Evolutionary conservation across 2,888 invertebrate species (phyloP).

Genomic region (Margaritifera margaritifera): DNA sequence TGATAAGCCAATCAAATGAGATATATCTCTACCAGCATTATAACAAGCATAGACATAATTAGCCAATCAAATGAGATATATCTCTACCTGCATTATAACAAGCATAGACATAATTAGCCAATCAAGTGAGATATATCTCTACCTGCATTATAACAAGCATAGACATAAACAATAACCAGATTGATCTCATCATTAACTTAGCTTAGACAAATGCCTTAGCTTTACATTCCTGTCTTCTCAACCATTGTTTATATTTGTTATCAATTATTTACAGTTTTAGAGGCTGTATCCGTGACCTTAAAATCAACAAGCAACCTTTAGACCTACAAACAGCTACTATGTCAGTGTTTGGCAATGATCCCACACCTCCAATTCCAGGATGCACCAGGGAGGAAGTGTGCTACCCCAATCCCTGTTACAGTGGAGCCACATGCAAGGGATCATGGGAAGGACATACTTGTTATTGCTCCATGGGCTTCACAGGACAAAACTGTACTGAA

Average conservation of each 20-base stretch:
- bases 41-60: too few relatives aligned
- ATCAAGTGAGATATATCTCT: too few relatives aligned
- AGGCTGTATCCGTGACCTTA: slow-evolving; percentile 63
- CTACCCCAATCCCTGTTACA: slow-evolving; percentile 48
- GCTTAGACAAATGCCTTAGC: too few relatives aligned
- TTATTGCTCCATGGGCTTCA: slow-evolving; percentile 48
- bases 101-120: too few relatives aligned
- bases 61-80: too few relatives aligned
- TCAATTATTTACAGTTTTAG: slow-evolving; percentile 48
- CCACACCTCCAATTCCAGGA: slow-evolving; percentile 48
- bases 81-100: too few relatives aligned
- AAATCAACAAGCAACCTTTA: slow-evolving; percentile 47
- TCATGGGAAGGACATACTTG: slow-evolving; percentile 56
- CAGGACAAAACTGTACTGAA: slow-evolving; percentile 52
- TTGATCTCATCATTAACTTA: too few relatives aligned
- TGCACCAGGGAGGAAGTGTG: slow-evolving; percentile 62
- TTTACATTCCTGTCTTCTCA: too few relatives aligned
- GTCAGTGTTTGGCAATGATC: slow-evolving; percentile 62
- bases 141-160: too few relatives aligned
- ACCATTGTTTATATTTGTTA: neutral
- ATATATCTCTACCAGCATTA: too few relatives aligned
- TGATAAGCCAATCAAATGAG: too few relatives aligned
- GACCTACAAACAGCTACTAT: slow-evolving; percentile 40
- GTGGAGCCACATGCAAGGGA: slow-evolving; percentile 45
- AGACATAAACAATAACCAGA: too few relatives aligned